Percentiles rank a stretch among this genome's conserved stretches.
phyloP scores from a whole-genome alignment of 1,140 invertebrate species.

The Maniola jurtina region DNA sequence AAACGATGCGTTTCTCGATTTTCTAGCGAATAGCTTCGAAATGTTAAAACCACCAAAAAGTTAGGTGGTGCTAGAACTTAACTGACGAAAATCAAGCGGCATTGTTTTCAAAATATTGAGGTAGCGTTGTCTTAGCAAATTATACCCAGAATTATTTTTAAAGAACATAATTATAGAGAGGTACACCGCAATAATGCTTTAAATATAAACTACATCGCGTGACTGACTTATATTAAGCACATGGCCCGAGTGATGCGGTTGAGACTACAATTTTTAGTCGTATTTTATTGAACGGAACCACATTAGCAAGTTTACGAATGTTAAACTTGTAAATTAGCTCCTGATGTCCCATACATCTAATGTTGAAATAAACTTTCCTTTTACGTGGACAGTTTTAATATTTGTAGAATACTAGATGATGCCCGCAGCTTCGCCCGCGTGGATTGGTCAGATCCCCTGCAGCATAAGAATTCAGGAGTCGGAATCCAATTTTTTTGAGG shows the following conservation, averaged over 20 bases:
- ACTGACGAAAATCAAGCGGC: too few species aligned
- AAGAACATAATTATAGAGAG: conserved; percentile 8
- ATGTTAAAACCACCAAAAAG: too few species aligned
- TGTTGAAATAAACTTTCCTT: conserved; percentile 11
- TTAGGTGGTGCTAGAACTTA: too few species aligned
- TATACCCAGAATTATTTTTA: not conserved
- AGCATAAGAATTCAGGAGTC: too few species aligned
- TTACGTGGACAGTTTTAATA: conserved; percentile 3
- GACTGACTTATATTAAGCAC: conserved; percentile 33
- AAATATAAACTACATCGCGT: conserved; percentile 38
- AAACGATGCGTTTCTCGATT: too few species aligned
- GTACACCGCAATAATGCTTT: conserved; percentile 18
- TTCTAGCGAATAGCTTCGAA: too few species aligned
- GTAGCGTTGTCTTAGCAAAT: not conserved
- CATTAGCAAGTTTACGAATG: conserved; percentile 34
- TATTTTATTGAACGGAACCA: conserved; percentile 38
- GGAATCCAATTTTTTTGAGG: too few species aligned
- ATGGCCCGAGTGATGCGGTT: conserved; percentile 33
- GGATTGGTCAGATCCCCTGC: too few species aligned
- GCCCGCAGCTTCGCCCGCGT: too few species aligned
- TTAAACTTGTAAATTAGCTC: conserved; percentile 32
- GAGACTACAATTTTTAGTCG: conserved; percentile 39
- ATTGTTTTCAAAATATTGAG: not conserved
- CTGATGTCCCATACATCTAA: conserved; percentile 24
- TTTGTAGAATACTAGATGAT: too few species aligned